phyloP scores from a whole-genome alignment of 2,113 vertebrate genomes.

The Campylomormyrus numenius region DNA sequence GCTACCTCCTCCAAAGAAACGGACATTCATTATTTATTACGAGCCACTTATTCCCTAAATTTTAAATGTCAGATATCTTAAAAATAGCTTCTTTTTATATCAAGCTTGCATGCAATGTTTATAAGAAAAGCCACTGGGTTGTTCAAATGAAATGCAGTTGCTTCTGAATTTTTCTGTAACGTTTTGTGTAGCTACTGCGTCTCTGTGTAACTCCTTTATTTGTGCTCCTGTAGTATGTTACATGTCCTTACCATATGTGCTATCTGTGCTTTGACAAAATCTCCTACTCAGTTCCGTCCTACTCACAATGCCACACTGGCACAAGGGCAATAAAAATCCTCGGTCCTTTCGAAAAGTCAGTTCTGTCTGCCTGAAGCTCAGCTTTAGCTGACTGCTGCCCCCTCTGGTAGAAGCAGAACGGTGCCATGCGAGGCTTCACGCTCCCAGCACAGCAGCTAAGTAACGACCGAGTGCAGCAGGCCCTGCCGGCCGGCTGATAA shows the following conservation, averaged over 20 bases:
- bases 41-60: slow-evolving; percentile 40
- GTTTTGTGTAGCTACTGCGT: neutral
- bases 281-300: neutral
- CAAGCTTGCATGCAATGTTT: slow-evolving; percentile 18
- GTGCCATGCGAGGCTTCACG: neutral
- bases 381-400: neutral
- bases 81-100: slow-evolving; percentile 41
- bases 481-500: neutral
- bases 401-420: neutral
- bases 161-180: neutral
- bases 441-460: neutral
- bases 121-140: neutral
- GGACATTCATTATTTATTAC: slow-evolving; percentile 40
- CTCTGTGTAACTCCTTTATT: neutral
- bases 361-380: neutral
- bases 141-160: neutral
- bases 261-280: neutral
- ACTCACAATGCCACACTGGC: neutral
- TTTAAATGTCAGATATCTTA: slow-evolving; percentile 41
- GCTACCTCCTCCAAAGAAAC: slow-evolving; percentile 6
- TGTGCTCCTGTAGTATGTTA: neutral
- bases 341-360: neutral
- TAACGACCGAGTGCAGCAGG: neutral
- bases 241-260: neutral
- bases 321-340: neutral